Conservation (phyloP, 2,797 vertebrate species). For the Phyllotis vaccarum region DNA sequence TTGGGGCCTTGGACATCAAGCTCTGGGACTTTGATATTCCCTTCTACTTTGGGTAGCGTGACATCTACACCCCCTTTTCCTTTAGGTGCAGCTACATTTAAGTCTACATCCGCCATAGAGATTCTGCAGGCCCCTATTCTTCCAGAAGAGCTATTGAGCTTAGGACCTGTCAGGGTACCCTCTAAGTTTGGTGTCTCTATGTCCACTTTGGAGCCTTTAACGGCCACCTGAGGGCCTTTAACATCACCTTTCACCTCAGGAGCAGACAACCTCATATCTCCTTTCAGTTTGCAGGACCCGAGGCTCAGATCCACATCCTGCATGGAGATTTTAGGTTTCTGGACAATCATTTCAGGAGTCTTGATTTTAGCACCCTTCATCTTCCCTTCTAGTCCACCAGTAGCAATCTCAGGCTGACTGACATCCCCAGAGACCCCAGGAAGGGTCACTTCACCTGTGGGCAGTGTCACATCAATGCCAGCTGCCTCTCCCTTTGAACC, state of each 20-base stretch:
- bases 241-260: conserved; percentile 79
- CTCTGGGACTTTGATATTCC: conserved; percentile 81
- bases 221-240: conserved; percentile 75
- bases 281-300: conserved; percentile 80
- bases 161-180: conserved; percentile 81
- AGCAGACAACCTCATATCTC: not conserved
- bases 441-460: conserved; percentile 69
- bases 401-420: conserved; percentile 32
- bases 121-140: conserved; percentile 77
- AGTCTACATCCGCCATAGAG: conserved; percentile 86
- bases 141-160: conserved; percentile 72
- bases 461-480: not conserved
- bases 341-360: conserved; percentile 81
- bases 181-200: conserved; percentile 71
- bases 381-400: conserved; percentile 85
- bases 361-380: conserved; percentile 79
- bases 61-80: conserved; percentile 83
- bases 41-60: conserved; percentile 80
- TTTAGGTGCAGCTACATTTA: conserved; percentile 84
- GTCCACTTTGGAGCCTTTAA: conserved; percentile 80
- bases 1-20: conserved; percentile 80
- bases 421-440: conserved; percentile 67
- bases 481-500: conserved; percentile 63
- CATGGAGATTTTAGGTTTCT: conserved; percentile 86
- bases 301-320: conserved; percentile 87